Base-by-base conservation (phyloP, 2,888 invertebrate species). In the Parochlus steinenii region DNA sequence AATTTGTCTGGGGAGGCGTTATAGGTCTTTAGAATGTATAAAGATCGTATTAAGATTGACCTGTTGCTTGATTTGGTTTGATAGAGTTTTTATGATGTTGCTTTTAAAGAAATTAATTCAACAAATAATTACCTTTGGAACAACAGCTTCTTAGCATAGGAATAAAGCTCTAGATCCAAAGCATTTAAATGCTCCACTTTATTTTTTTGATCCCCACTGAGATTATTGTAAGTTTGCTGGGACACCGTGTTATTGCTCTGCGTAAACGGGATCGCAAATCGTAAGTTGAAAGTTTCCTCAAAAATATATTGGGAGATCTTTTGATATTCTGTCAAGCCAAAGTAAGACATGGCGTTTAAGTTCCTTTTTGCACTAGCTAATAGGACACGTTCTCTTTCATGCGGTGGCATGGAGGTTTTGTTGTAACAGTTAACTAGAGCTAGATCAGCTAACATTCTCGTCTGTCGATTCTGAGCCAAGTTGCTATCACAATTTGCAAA, bases 371-470 rank as follows among this genome's bases (percentile, higher is more conserved):
- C 98, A 51, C 92, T 93, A 22, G 85, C 82, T 42, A 98, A 63
- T 70, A 98, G 76, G 31, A 92, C 76, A 35, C 76, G 65, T 51
- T 89, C 82, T 23, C 82, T 67, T 48, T 86, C 83, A 8, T 67
- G 61, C 32, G 67, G 64, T 32, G 77, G 69, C 64, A 83, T 72
- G 44, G 73, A 68, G 31, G 76, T 74, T 46, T 73, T 77, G 53
- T 95, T 87, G 63, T 98, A 98, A 63, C 98, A 98, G 38, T 90
- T 89, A 23, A 97, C 81, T 32, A 93, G 67, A 39, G 86, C 83
- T 44, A 98, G 66, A 64, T 98, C 92, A 11, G 97, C 87, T 49
- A 98, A 58, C 98, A 98, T 99, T 45, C 97, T 69, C 3, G 97
- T 95, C 63, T 97, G 97, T 41, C 98, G 67, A 62, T 99, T 97